These are phyloP conservation scores for Dryomyza anilis DNA, from an alignment of 2,888 invertebrate species.

Conservation along the genomic window DNA sequence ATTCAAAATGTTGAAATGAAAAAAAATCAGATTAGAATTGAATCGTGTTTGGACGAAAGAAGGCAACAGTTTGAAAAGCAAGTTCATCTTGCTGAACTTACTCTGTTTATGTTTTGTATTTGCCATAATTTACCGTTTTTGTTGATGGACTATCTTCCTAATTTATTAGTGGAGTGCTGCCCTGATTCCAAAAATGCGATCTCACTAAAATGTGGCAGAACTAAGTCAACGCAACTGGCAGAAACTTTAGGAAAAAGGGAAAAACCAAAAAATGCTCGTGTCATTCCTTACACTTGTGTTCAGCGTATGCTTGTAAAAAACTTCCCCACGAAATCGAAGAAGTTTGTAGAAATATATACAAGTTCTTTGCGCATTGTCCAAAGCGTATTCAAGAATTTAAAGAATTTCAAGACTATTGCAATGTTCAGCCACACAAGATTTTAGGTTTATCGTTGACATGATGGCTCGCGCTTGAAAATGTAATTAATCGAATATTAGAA, in stretches of 20 bases:
- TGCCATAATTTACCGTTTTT: slow-evolving; percentile 17
- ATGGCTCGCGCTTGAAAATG: slow-evolving; percentile 32
- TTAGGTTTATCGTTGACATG: slow-evolving; percentile 29
- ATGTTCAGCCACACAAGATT: slow-evolving; percentile 29
- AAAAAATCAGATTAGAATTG: neutral
- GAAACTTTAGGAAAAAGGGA: neutral
- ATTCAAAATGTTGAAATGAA: neutral
- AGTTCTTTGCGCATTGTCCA: slow-evolving; percentile 15
- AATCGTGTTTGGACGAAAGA: neutral
- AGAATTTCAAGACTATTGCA: slow-evolving; percentile 30
- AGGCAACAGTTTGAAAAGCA: neutral
- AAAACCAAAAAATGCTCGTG: slow-evolving; percentile 16
- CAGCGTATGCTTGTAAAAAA: slow-evolving; percentile 17
- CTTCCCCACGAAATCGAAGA: slow-evolving; percentile 19
- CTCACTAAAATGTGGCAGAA: neutral
- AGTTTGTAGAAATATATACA: slow-evolving; percentile 16
- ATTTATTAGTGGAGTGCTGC: slow-evolving; percentile 20
- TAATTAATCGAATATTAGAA: slow-evolving; percentile 31
- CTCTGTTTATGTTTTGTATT: slow-evolving; percentile 18
- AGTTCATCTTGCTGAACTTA: slow-evolving; percentile 1
- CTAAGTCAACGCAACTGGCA: neutral
- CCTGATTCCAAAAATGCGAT: slow-evolving; percentile 23
- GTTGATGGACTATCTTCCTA: slow-evolving; percentile 21
- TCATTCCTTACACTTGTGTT: slow-evolving; percentile 23
- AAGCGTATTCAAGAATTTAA: slow-evolving; percentile 20